These are phyloP conservation scores for Uria aalge DNA, from an alignment of 2,113 vertebrate species.

Conservation along the genomic window DNA sequence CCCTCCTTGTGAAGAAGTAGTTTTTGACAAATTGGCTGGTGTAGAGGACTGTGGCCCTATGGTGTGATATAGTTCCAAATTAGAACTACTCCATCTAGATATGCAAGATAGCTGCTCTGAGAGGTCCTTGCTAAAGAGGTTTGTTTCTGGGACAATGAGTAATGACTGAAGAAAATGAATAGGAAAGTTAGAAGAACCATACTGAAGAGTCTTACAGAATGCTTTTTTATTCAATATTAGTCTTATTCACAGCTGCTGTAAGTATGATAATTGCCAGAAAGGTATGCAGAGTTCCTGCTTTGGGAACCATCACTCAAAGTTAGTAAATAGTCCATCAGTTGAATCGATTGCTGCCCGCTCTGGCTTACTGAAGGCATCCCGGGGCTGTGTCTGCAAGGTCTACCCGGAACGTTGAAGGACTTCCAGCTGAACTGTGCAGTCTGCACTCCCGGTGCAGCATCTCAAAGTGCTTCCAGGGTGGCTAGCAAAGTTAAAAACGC, in stretches of 20 bases:
- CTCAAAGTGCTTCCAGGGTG: slow-evolving; percentile 8
- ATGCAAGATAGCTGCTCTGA: neutral
- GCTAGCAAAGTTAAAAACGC: neutral
- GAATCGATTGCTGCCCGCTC: neutral
- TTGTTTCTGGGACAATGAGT: neutral
- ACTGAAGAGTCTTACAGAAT: neutral
- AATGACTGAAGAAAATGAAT: neutral
- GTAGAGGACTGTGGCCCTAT: neutral
- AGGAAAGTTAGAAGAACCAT: neutral
- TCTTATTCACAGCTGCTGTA: neutral
- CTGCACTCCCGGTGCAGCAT: neutral
- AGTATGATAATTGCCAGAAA: neutral
- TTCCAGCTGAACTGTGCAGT: neutral
- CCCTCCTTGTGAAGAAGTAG: neutral
- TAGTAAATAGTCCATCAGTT: neutral
- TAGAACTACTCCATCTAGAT: neutral
- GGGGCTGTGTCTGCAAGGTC: neutral
- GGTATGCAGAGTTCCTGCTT: neutral
- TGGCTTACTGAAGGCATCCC: neutral
- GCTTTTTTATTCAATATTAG: neutral
- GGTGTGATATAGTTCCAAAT: too few species aligned
- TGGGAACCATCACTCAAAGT: neutral
- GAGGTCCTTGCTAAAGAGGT: neutral
- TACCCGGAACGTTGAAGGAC: neutral
- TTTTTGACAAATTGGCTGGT: neutral